These are phyloP conservation scores for Agrypnus murinus DNA, from an alignment of 2,888 invertebrate genomes.

Conservation along the genomic window DNA sequence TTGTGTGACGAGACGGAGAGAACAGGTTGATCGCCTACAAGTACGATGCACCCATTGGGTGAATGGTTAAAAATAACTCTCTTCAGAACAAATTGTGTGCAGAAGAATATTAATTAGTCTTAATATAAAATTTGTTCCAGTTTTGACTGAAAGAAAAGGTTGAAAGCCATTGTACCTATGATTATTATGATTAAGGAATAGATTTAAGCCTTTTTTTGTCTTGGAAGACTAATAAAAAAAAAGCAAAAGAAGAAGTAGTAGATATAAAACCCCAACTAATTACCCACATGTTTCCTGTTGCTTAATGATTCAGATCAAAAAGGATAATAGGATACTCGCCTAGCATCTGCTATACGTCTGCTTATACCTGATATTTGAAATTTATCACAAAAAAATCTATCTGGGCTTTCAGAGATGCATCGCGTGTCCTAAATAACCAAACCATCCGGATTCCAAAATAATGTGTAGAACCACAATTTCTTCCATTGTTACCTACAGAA, in stretches of 20 bases:
- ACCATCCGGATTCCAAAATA: no score
- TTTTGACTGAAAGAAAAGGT: background rate
- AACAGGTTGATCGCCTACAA: slow-evolving; percentile 8
- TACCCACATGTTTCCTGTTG: slow-evolving; percentile 54
- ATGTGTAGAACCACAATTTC: slow-evolving; percentile 22
- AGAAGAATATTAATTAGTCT: no score
- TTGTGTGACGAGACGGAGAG: background rate
- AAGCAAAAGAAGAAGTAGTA: no score
- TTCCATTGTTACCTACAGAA: slow-evolving; percentile 28
- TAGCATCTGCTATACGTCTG: slow-evolving; percentile 43
- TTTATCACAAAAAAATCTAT: slow-evolving; percentile 38
- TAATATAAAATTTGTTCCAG: no score
- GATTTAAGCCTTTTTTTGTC: no score
- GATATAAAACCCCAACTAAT: slow-evolving; percentile 34
- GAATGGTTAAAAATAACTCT: background rate
- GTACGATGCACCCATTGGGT: background rate
- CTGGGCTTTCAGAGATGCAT: slow-evolving; percentile 21
- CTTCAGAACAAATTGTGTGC: no score
- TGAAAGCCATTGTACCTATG: no score
- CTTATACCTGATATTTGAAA: slow-evolving; percentile 45
- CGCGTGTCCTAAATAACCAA: no score
- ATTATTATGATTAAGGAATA: no score
- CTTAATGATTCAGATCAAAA: slow-evolving; percentile 48
- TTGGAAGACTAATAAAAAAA: no score
- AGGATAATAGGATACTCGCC: slow-evolving; percentile 41